Percentiles rank a stretch among this genome's conserved stretches.
Conservation (phyloP, 2,888 invertebrate species). For the Andrena bucephala region DNA sequence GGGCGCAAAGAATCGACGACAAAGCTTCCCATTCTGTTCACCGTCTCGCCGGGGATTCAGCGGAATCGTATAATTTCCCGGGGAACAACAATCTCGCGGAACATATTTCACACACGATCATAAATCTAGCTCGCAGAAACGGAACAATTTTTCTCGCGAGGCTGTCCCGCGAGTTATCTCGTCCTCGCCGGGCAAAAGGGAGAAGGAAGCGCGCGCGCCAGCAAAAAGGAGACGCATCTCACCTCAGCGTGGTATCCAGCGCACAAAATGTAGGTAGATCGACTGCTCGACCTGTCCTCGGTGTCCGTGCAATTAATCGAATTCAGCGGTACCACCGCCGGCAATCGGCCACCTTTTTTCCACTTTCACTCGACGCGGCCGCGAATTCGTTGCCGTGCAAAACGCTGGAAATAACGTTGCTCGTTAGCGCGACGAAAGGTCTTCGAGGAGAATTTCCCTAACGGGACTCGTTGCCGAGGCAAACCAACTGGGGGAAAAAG, state of each 20-base stretch:
- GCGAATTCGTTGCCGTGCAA: not conserved
- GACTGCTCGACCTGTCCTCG: slow-evolving; percentile 55
- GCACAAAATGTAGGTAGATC: slow-evolving; percentile 54
- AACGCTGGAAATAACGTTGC: slow-evolving; percentile 12
- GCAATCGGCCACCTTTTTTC: slow-evolving; percentile 41
- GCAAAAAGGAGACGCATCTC: slow-evolving; percentile 28
- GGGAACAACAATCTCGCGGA: not conserved
- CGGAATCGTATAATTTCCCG: not conserved
- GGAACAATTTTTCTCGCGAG: slow-evolving; percentile 11
- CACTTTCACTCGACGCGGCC: slow-evolving; percentile 68
- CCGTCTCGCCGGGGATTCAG: not conserved
- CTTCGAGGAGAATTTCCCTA: slow-evolving; percentile 42
- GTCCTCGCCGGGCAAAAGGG: not conserved
- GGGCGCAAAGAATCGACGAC: not conserved
- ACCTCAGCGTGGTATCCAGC: slow-evolving; percentile 69
- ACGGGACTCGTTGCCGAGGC: slow-evolving; percentile 12
- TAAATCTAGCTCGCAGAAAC: slow-evolving; percentile 18
- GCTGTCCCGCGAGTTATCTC: slow-evolving; percentile 14
- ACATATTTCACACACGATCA: slow-evolving; percentile 12
- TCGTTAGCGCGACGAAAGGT: slow-evolving; percentile 36
- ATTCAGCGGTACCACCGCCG: slow-evolving; percentile 15
- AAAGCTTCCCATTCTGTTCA: not conserved
- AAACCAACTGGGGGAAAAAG: not conserved
- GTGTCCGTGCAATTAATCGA: slow-evolving; percentile 30
- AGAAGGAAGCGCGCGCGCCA: too few species aligned